phyloP scores from a whole-genome alignment of 2,888 invertebrate genomes.

The Rotaria sp. region DNA sequence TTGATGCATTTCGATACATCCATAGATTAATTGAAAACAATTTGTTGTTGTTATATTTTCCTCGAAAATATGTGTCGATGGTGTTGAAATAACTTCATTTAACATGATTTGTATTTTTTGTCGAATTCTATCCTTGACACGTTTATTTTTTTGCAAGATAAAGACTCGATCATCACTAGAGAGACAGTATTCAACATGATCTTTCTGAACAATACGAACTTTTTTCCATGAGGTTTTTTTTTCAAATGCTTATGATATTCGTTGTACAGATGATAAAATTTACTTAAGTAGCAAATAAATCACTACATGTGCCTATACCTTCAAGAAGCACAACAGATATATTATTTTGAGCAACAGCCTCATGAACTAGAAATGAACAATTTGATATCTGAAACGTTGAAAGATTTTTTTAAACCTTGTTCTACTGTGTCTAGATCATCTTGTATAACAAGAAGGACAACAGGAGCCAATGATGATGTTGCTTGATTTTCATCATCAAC shows the following conservation, averaged over 20 bases:
- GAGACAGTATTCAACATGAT: no score
- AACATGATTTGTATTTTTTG: no score
- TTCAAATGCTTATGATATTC: background rate
- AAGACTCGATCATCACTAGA: no score
- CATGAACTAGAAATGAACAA: background rate
- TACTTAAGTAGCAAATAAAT: background rate
- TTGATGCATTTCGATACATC: no score
- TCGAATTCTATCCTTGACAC: no score
- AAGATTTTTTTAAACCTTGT: background rate
- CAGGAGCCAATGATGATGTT: background rate
- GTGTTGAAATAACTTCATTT: no score
- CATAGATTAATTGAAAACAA: no score
- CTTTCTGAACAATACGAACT: no score
- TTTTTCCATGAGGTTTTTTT: background rate
- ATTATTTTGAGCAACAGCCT: constrained; percentile 1
- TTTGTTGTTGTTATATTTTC: no score
- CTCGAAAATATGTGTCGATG: no score
- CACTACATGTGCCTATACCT: background rate
- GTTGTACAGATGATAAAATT: background rate
- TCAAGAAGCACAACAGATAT: constrained; percentile 36
- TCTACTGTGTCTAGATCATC: background rate
- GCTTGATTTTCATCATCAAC: background rate
- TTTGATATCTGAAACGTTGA: no score
- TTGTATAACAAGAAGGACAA: background rate
- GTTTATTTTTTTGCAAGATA: no score